Conservation (phyloP, 2,113 vertebrate species). For the Anarrhichthys ocellatus region DNA sequence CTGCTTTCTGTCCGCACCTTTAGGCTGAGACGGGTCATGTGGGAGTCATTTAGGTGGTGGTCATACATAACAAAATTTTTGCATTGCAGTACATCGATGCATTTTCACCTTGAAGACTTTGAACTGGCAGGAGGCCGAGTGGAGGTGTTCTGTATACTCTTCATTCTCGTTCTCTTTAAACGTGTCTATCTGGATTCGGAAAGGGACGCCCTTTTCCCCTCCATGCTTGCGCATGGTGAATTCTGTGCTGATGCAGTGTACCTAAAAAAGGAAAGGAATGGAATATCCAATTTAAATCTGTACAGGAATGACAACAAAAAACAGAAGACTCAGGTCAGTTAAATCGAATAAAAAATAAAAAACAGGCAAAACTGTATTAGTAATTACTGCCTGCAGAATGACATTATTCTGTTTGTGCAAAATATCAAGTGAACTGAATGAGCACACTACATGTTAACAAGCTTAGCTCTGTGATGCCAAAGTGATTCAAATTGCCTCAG, state of each 20-base stretch:
- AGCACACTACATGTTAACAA: constrained; percentile 20
- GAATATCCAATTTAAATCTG: constrained; percentile 6
- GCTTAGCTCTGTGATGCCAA: constrained; percentile 6
- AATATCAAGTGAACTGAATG: constrained; percentile 2
- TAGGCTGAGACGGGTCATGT: constrained; percentile 84
- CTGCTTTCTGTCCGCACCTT: constrained; percentile 98
- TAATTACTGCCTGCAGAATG: constrained; percentile 16
- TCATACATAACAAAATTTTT: not conserved
- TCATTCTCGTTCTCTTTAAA: constrained; percentile 92
- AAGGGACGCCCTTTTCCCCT: constrained; percentile 97
- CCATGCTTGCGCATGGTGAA: constrained; percentile 99
- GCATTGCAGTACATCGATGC: not conserved
- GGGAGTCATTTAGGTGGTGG: constrained; percentile 1
- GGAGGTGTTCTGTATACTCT: constrained; percentile 97
- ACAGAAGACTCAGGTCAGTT: not conserved
- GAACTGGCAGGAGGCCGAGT: constrained; percentile 98
- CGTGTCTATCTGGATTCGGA: constrained; percentile 97
- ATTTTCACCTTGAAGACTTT: constrained; percentile 97
- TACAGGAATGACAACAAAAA: not conserved
- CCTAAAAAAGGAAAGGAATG: constrained; percentile 76
- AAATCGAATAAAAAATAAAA: not conserved
- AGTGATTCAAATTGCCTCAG: not conserved
- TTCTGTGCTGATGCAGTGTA: constrained; percentile 99
- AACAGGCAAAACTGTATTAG: constrained; percentile 16
- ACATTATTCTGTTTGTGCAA: not conserved